Percentiles rank a stretch among this genome's conserved stretches.
These are phyloP conservation scores for Willowsia nigromaculata DNA, from an alignment of 2,888 invertebrate genomes.

Conservation along the genomic window DNA sequence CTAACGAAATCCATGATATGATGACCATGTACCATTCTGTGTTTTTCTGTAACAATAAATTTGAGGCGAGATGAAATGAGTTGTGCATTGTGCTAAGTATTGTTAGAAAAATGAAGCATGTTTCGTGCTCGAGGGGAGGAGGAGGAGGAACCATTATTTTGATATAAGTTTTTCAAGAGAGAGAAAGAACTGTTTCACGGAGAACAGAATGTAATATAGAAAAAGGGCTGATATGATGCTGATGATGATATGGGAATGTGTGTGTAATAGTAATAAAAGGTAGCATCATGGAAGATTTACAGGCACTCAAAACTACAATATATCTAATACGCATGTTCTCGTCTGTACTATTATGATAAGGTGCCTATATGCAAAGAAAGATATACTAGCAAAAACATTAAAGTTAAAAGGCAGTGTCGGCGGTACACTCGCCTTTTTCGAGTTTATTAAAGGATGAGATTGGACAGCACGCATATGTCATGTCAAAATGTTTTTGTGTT, in stretches of 20 bases:
- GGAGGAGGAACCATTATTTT: slow-evolving; percentile 69
- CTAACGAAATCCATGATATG: not conserved
- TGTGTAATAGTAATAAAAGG: slow-evolving; percentile 63
- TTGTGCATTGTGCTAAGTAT: slow-evolving; percentile 42
- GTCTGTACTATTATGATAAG: not conserved
- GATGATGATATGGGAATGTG: slow-evolving; percentile 48
- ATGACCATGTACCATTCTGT: not conserved
- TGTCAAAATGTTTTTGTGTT: slow-evolving; percentile 66
- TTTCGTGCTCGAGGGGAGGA: slow-evolving; percentile 69
- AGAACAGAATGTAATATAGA: slow-evolving; percentile 13
- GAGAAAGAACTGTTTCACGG: not conserved
- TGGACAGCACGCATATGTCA: slow-evolving; percentile 71
- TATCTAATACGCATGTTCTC: slow-evolving; percentile 25
- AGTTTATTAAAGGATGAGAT: slow-evolving; percentile 72
- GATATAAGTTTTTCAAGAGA: slow-evolving; percentile 53
- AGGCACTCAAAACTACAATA: slow-evolving; percentile 39
- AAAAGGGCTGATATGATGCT: slow-evolving; percentile 25
- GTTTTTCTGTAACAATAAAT: slow-evolving; percentile 38
- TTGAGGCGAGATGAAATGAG: slow-evolving; percentile 46
- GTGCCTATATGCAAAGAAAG: not conserved
- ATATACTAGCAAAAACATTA: slow-evolving; percentile 1
- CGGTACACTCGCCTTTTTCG: slow-evolving; percentile 64
- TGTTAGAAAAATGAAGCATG: slow-evolving; percentile 62
- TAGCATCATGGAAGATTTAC: slow-evolving; percentile 68
- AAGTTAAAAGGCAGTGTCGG: slow-evolving; percentile 37